These are phyloP conservation scores for Polydrusus cervinus DNA, from an alignment of 2,888 invertebrate genomes.

Conservation along the genomic window DNA sequence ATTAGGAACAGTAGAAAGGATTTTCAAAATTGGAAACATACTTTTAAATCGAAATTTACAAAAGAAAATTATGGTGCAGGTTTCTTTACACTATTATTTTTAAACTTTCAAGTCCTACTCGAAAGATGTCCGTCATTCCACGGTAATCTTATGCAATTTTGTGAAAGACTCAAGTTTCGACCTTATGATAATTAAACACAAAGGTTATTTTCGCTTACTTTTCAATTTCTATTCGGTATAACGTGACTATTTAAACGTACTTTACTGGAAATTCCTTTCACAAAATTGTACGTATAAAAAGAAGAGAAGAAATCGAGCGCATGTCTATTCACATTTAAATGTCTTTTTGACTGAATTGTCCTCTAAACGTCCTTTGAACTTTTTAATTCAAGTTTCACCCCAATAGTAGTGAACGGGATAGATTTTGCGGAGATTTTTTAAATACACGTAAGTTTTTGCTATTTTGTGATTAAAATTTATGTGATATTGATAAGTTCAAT, in stretches of 20 bases:
- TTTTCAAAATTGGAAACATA: no score
- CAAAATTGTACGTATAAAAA: slow-evolving; percentile 23
- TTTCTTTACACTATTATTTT: not conserved
- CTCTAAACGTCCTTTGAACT: slow-evolving; percentile 56
- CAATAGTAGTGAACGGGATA: slow-evolving; percentile 10
- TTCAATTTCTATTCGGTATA: not conserved
- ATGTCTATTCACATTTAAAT: slow-evolving; percentile 31
- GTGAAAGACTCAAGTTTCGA: slow-evolving; percentile 20
- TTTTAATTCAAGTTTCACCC: slow-evolving; percentile 42
- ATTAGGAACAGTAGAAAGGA: no score
- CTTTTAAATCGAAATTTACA: no score
- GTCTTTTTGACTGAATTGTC: slow-evolving; percentile 55
- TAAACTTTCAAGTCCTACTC: not conserved
- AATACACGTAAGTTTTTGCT: slow-evolving; percentile 33
- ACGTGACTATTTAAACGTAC: slow-evolving; percentile 24
- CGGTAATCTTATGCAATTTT: slow-evolving; percentile 38
- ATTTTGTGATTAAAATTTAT: slow-evolving; percentile 12
- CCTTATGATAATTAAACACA: slow-evolving; percentile 6
- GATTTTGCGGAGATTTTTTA: slow-evolving; percentile 29
- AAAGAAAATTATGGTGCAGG: no score
- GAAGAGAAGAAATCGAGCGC: not conserved
- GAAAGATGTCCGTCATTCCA: not conserved
- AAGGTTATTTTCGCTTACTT: slow-evolving; percentile 8
- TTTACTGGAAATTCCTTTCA: slow-evolving; percentile 5
- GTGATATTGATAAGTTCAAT: not conserved